Base-by-base conservation (phyloP, 2,113 vertebrate genomes). In the Neodontobutis hainanensis region DNA sequence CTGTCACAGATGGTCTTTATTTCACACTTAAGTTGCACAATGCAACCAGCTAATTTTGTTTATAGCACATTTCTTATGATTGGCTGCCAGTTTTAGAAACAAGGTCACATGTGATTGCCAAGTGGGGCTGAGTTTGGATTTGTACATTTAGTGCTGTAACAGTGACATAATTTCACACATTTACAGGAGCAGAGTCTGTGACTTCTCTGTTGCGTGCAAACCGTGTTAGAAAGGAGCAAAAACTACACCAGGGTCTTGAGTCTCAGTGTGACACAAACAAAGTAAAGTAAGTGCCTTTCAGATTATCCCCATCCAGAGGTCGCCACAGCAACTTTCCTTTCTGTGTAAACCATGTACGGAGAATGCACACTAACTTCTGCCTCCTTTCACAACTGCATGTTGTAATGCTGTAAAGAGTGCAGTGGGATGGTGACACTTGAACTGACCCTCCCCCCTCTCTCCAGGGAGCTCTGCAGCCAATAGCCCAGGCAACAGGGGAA, bases 1-100 rank as follows among this genome's bases (percentile, higher is more conserved):
- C 84, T 27, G 76, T 85, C 79, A 76, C 86, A 85, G 69, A 83
- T 66, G 75, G 73, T 77, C 75, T 84, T 80, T 73, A 78, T 82
- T 82, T 89, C 75, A 71, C 81, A 87, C 80, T 82, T 78, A 49
- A 64, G 60, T 61, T 60, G 35, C 61, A 69, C 27, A 5, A 67
- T 76, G 83, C 62, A 70, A 72, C 55, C 9, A 60, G 49, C 65
- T 68, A 70, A 74, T 74, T 81, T 65, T 66, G 67, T 75, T 40
- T 80, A 81, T 56, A 56, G 43, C 52, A 7, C 63, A 80, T 80
- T 67, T 52, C 61, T 62, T 36, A 65, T 53, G 67, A 81, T 83
- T 46, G 43, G 64, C 67, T 75, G 76, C 80, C 82, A 82, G 73
- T 38, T 62, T 82, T 49, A 65, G 70, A 75, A 82, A 78, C 63